Evolutionary conservation across 1,140 invertebrate species (phyloP).

Genomic region (Diachasma alloeum): DNA sequence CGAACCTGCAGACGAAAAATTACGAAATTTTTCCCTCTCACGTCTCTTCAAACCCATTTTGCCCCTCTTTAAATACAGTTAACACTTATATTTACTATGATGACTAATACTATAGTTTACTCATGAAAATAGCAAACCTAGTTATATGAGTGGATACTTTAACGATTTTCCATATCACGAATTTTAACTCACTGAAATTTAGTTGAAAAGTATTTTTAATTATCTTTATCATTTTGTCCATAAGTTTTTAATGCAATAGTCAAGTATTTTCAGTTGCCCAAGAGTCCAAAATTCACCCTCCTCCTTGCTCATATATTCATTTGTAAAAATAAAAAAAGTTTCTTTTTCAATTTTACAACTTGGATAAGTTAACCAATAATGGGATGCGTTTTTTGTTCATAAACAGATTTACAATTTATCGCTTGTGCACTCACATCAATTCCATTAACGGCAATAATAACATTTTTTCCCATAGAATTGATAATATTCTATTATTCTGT

Average conservation of each 20-base stretch:
- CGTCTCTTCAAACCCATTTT: background rate
- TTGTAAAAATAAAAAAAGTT: background rate
- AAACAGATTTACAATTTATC: slow-evolving; percentile 2
- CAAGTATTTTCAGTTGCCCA: background rate
- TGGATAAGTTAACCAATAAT: background rate
- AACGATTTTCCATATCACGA: background rate
- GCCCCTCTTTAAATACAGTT: slow-evolving; percentile 5
- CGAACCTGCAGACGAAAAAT: no score
- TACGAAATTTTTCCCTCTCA: no score
- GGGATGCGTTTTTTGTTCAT: background rate
- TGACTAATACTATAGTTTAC: slow-evolving; percentile 17
- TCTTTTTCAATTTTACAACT: background rate
- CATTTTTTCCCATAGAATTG: background rate
- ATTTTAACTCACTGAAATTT: background rate
- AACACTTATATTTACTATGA: slow-evolving; percentile 31
- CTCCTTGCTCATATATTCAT: background rate
- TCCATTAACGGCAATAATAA: slow-evolving; percentile 58
- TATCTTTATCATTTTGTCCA: background rate
- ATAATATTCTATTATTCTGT: background rate
- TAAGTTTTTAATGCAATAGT: background rate
- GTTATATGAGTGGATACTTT: background rate
- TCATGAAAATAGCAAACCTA: slow-evolving; percentile 29
- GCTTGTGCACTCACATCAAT: slow-evolving; percentile 54
- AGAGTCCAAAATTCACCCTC: background rate
- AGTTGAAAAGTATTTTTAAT: background rate